Evolutionary conservation across 2,113 vertebrate genomes (phyloP).

Genomic region (Mystacornis crossleyi): DNA sequence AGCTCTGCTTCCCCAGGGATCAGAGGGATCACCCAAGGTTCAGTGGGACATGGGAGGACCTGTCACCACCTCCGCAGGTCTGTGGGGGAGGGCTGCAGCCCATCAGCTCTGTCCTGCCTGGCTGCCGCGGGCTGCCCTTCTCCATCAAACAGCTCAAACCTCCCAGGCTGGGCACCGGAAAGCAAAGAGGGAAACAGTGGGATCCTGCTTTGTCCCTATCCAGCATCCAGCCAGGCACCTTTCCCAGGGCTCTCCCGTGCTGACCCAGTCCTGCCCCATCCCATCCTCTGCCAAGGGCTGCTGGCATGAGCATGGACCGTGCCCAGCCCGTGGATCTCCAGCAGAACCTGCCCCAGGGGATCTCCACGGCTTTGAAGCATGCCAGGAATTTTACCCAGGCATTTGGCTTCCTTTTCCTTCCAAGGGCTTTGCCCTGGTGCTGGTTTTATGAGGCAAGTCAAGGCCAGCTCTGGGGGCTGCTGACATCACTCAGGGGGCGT

Average conservation of each 20-base stretch:
- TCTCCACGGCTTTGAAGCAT: neutral
- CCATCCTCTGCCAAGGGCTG: neutral
- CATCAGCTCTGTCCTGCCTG: neutral
- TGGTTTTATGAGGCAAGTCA: neutral
- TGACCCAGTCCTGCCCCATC: neutral
- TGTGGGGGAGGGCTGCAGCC: neutral
- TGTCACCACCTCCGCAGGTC: neutral
- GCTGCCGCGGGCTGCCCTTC: neutral
- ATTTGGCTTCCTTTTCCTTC: neutral
- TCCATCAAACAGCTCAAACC: neutral
- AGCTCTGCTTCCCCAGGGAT: neutral
- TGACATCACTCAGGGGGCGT: neutral
- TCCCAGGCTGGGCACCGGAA: neutral
- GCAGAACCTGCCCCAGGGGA: neutral
- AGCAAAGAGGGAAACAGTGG: neutral
- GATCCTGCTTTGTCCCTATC: neutral
- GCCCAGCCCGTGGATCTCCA: neutral
- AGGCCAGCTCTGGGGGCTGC: neutral
- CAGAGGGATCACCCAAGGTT: neutral
- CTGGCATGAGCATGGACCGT: rapidly evolving
- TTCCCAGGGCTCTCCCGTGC: neutral
- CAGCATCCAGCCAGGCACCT: neutral
- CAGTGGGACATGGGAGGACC: neutral
- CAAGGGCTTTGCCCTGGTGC: neutral
- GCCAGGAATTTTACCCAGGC: neutral